Percentiles rank a stretch among this genome's conserved stretches.
These are phyloP conservation scores for Drusus annulatus DNA, from an alignment of 1,140 invertebrate species.

Conservation along the genomic window DNA sequence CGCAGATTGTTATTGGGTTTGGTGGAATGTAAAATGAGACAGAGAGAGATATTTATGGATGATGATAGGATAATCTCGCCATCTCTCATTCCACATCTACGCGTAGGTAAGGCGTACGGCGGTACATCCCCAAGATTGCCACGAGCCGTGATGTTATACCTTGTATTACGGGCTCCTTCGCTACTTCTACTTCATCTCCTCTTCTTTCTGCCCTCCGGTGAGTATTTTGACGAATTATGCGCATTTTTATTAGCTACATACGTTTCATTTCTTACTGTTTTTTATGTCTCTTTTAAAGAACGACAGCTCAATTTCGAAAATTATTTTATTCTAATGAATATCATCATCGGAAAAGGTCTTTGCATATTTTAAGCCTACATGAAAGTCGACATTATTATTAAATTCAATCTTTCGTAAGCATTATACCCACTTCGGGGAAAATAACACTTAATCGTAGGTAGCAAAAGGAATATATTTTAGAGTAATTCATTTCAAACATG, in stretches of 20 bases:
- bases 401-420: too few relatives aligned
- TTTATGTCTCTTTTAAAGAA: neutral
- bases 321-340: neutral
- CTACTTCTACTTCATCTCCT: slow-evolving; percentile 9
- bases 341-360: too few relatives aligned
- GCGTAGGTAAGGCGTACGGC: too few relatives aligned
- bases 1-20: slow-evolving; percentile 54
- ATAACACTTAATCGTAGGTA: too few relatives aligned
- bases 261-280: neutral
- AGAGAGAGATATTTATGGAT: slow-evolving; percentile 54
- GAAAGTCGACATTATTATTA: too few relatives aligned
- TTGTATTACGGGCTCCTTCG: neutral
- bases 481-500: too few relatives aligned
- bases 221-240: slow-evolving; percentile 42
- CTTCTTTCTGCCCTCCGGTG: slow-evolving; percentile 23
- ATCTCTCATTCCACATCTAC: slow-evolving; percentile 37
- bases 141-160: neutral
- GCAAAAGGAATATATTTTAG: too few relatives aligned
- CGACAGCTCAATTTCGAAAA: slow-evolving; percentile 1
- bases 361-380: too few relatives aligned
- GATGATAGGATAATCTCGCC: slow-evolving; percentile 55
- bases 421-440: too few relatives aligned
- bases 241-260: slow-evolving; percentile 35
- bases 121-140: slow-evolving; percentile 25
- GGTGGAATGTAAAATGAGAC: slow-evolving; percentile 55